Base-by-base conservation (phyloP, 2,113 vertebrate species). In the Archilochus colubris region DNA sequence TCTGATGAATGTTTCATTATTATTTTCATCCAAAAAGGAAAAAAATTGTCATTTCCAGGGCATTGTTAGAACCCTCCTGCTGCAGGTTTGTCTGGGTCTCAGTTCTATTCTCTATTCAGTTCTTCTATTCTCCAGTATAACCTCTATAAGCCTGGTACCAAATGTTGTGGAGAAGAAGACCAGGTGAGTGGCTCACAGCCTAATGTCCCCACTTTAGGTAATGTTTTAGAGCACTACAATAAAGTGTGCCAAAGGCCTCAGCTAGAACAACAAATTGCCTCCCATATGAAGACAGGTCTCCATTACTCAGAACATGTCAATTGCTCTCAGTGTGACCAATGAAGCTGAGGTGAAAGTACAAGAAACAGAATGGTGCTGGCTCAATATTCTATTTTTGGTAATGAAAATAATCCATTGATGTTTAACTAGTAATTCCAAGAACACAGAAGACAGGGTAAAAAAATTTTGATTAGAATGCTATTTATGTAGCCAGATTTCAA, bases 401-500 rank as follows among this genome's bases (percentile, higher is more conserved):
- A 83, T 87, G 58, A 94, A 96, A 96, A 30, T 77, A 84, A 95
- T 93, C 77, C 85, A 88, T 79, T 79, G 76, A 46, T 88, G 51
- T 87, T 95, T 94, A 61, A 81, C 83, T 66, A 92, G 61, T 75
- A 87, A 93, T 94, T 93, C 70, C 58, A 93, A 94, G 78, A 87
- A 80, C 90, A 82, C 12, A 81, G 62, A 89, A 91, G 58, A 89
- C 62, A 86, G 75, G 50, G 12, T 57, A 77, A 82, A 92, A 96
- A 94, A 89, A 54, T 53, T 38, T 38, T 87, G 63, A 59, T 72
- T 92, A 48, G 58, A 78, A 33, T 46, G 77, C 77, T 95, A 76
- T 91, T 96, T 95, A 86, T 81, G 51, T 77, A 95, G 67, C 83
- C 78, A 93, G 95, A 96, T 88, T 96, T 96, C 72, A 89, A 95